phyloP scores from a whole-genome alignment of 30 jellyfish, hydroid and myxozoan genomes.

The Hydractinia symbiolongicarpus region DNA sequence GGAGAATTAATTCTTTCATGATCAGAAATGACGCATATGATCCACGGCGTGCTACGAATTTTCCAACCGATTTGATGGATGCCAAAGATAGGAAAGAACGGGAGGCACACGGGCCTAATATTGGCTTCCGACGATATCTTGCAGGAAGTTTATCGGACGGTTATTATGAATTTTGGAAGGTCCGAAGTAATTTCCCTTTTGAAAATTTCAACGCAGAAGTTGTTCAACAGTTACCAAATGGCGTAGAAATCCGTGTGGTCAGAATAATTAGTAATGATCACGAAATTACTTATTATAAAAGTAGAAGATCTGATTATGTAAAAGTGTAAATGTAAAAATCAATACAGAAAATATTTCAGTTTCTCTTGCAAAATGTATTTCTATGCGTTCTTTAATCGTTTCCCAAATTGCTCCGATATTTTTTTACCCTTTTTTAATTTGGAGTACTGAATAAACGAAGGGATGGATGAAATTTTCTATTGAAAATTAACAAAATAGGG shows the following conservation, averaged over 20 bases:
- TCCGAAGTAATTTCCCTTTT: conserved; percentile 9
- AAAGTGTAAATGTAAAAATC: no score
- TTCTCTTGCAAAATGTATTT: no score
- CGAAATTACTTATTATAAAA: no score
- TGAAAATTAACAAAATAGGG: no score
- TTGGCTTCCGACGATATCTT: neutral
- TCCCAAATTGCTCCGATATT: no score
- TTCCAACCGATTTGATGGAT: conserved; percentile 41
- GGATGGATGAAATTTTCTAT: no score
- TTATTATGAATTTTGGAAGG: conserved; percentile 36
- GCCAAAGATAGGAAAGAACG: conserved; percentile 6
- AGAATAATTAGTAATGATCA: conserved; percentile 23
- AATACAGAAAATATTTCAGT: no score
- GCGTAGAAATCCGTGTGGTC: conserved; percentile 9
- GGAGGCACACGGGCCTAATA: conserved; percentile 16
- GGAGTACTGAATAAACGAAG: no score
- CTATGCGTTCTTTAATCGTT: no score
- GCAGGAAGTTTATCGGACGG: neutral
- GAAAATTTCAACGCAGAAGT: neutral
- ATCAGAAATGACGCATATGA: conserved; percentile 28
- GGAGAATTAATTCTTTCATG: conserved; percentile 23
- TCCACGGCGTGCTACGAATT: conserved; percentile 37
- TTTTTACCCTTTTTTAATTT: no score
- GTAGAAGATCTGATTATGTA: no score
- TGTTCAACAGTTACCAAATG: conserved; percentile 19